Percentiles rank a stretch among this genome's conserved stretches.
phyloP scores from a whole-genome alignment of 2,797 vertebrate species.

The Coregonus ussuriensis region DNA sequence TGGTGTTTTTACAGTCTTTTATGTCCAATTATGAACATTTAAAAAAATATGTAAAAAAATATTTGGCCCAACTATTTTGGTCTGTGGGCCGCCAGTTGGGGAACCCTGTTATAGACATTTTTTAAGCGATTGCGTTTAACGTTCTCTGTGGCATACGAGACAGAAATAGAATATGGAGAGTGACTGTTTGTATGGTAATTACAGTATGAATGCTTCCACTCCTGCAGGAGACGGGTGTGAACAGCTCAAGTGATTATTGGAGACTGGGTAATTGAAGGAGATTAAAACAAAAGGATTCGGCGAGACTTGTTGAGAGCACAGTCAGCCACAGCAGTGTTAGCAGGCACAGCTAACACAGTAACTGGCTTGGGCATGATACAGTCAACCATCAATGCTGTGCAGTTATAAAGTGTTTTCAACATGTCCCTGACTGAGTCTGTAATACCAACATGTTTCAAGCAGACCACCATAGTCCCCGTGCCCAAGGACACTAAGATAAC shows the following conservation, averaged over 20 bases:
- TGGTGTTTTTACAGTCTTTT: too few species aligned
- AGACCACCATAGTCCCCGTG: too few species aligned
- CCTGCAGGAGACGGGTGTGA: constrained; percentile 61
- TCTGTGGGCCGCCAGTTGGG: too few species aligned
- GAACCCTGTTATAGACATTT: constrained; percentile 49
- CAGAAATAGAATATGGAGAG: constrained; percentile 73
- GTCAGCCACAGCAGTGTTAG: background rate
- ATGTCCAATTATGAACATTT: too few species aligned
- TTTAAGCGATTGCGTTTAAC: constrained; percentile 47
- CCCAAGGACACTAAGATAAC: too few species aligned
- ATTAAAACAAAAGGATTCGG: constrained; percentile 41
- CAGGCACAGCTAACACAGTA: background rate
- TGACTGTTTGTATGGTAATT: constrained; percentile 71
- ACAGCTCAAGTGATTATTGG: constrained; percentile 72
- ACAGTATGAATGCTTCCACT: constrained; percentile 72
- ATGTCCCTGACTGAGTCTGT: too few species aligned
- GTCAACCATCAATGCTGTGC: background rate
- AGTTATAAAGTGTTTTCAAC: background rate
- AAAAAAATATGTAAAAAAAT: too few species aligned
- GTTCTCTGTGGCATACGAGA: constrained; percentile 58
- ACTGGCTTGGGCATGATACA: background rate
- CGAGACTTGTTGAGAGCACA: background rate
- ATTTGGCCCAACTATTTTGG: too few species aligned
- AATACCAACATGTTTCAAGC: too few species aligned
- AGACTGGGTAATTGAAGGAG: constrained; percentile 35